Evolutionary conservation across 1,140 invertebrate genomes (phyloP).

Genomic region (Drosophila azteca): DNA sequence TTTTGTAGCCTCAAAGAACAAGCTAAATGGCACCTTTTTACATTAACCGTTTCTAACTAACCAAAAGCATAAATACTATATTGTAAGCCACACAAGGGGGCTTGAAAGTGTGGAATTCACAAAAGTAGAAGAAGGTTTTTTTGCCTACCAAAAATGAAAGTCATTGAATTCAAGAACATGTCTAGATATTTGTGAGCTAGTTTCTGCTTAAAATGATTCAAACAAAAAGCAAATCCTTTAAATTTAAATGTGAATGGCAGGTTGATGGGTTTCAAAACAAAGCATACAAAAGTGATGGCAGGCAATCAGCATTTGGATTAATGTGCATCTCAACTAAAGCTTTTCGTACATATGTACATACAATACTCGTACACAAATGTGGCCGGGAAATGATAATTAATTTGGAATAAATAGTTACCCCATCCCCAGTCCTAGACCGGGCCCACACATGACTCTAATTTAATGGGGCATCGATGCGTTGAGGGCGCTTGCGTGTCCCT

Average conservation of each 20-base stretch:
- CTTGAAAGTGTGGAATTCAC: no score
- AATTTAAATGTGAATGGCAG: no score
- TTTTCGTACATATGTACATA: conserved; percentile 7
- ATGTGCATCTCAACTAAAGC: conserved; percentile 22
- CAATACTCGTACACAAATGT: conserved; percentile 6
- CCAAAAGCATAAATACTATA: neutral
- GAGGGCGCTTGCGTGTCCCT: conserved; percentile 62
- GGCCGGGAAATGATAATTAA: conserved; percentile 53
- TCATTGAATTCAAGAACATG: no score
- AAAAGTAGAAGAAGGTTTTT: no score
- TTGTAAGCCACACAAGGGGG: neutral
- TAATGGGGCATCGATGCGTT: conserved; percentile 70
- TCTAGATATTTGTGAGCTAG: no score
- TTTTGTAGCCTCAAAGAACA: conserved; percentile 32
- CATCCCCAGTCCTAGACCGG: conserved; percentile 13
- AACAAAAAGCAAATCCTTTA: no score
- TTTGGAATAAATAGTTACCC: conserved; percentile 16
- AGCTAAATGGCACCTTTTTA: conserved; percentile 25
- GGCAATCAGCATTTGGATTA: conserved; percentile 51
- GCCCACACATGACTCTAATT: conserved; percentile 58
- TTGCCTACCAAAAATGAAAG: no score
- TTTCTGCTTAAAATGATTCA: no score
- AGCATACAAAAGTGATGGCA: no score
- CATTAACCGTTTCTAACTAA: neutral
- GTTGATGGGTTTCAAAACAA: no score